phyloP scores from a whole-genome alignment of 2,888 invertebrate species.

The Leucozona laternaria region DNA sequence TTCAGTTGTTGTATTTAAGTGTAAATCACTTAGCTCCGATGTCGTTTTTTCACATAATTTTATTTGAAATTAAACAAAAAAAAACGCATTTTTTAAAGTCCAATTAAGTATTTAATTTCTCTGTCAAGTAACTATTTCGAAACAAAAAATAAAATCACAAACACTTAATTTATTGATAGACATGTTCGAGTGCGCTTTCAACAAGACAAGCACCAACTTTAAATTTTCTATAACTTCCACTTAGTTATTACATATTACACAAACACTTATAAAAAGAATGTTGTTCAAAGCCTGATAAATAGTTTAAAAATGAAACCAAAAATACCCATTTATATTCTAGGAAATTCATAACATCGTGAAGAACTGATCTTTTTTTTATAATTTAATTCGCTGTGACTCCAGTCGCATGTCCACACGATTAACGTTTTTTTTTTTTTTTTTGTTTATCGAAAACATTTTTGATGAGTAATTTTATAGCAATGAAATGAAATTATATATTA shows the following conservation, averaged over 20 bases:
- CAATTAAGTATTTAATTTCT: neutral
- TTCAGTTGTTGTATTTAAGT: no score
- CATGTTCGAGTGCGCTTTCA: neutral
- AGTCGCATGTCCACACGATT: slow-evolving; percentile 34
- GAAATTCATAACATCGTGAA: neutral
- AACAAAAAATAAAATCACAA: neutral
- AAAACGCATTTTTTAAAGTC: no score
- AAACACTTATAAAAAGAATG: neutral
- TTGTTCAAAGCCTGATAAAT: neutral
- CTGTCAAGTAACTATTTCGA: neutral
- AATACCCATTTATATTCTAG: neutral
- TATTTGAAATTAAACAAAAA: no score
- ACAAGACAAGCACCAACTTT: neutral
- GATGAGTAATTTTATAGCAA: slow-evolving; percentile 36
- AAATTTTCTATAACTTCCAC: neutral
- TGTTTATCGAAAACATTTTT: slow-evolving; percentile 12
- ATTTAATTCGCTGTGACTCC: neutral
- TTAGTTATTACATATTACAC: neutral
- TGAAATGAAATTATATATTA: slow-evolving; percentile 21
- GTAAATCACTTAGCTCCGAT: no score
- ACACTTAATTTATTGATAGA: neutral
- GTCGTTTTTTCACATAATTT: no score
- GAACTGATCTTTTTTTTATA: neutral
- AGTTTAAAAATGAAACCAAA: neutral
- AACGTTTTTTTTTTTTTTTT: neutral